Percentiles rank a stretch among this genome's conserved stretches.
Evolutionary conservation across 2,113 vertebrate species (phyloP).

Genomic region (Lagopus leucura): DNA sequence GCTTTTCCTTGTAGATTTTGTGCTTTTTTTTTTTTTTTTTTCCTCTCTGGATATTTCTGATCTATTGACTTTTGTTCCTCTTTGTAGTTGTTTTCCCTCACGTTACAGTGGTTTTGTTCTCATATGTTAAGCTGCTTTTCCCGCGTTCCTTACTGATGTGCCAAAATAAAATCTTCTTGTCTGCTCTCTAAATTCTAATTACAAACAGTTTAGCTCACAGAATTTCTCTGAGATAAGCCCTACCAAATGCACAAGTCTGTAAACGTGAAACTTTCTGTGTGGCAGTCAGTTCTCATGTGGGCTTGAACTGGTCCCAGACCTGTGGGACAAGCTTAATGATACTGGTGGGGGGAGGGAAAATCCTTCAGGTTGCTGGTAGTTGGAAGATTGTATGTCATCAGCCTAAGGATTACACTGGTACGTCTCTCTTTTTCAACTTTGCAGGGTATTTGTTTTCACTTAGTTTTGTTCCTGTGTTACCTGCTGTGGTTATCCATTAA

Average conservation of each 20-base stretch:
- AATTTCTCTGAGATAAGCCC: background rate
- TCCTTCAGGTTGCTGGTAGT: background rate
- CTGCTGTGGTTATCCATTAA: slow-evolving; percentile 10
- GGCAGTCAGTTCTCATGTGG: background rate
- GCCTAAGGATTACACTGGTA: background rate
- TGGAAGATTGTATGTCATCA: background rate
- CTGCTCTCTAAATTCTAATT: background rate
- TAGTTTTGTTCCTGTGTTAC: background rate
- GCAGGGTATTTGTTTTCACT: background rate
- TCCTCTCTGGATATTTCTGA: background rate
- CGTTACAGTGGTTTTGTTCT: background rate
- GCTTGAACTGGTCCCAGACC: background rate
- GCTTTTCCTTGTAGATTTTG: background rate
- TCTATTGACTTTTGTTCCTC: background rate
- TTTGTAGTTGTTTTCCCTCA: background rate
- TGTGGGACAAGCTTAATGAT: background rate
- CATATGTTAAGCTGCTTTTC: background rate
- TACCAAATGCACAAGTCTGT: background rate
- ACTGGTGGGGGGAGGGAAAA: background rate
- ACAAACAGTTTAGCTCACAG: background rate
- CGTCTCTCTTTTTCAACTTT: background rate
- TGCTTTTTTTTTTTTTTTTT: slow-evolving; percentile 20
- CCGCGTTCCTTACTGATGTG: background rate
- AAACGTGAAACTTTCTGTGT: background rate
- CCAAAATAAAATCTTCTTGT: rapidly evolving